Percentiles rank a stretch among this genome's conserved stretches.
These are phyloP conservation scores for Danaus melanippus DNA, from an alignment of 1,140 invertebrate species.

Conservation along the genomic window DNA sequence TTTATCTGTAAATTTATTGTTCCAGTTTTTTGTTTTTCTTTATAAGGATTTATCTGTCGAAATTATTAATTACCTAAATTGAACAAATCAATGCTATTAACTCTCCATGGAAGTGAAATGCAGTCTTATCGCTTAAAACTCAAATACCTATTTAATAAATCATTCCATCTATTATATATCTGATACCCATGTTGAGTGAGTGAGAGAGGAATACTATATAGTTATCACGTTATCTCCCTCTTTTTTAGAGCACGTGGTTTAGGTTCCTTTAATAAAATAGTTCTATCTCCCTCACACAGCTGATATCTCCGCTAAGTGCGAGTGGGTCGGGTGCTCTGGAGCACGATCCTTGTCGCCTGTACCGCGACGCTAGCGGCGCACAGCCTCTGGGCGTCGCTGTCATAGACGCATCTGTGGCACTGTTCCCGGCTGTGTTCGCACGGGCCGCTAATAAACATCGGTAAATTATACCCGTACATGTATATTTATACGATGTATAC, in stretches of 20 bases:
- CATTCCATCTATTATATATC: slow-evolving; percentile 29
- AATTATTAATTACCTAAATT: too few relatives aligned
- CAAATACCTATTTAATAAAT: neutral
- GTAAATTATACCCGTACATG: slow-evolving; percentile 23
- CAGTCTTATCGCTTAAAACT: too few relatives aligned
- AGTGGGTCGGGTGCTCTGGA: slow-evolving; percentile 96
- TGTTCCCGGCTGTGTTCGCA: slow-evolving; percentile 96
- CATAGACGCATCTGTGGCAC: slow-evolving; percentile 92
- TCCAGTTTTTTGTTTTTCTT: too few relatives aligned
- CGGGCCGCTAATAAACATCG: slow-evolving; percentile 94
- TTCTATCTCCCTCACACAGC: slow-evolving; percentile 23
- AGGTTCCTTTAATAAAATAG: too few relatives aligned
- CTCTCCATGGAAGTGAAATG: too few relatives aligned
- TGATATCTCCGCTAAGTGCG: slow-evolving; percentile 73
- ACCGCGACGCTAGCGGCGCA: slow-evolving; percentile 83
- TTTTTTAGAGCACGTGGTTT: too few relatives aligned
- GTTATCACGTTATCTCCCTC: too few relatives aligned
- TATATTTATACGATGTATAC: neutral
- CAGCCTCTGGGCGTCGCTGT: slow-evolving; percentile 96
- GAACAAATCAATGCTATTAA: too few relatives aligned
- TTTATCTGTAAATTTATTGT: too few relatives aligned
- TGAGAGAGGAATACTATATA: slow-evolving; percentile 88
- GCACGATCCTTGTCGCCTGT: slow-evolving; percentile 94
- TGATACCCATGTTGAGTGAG: slow-evolving; percentile 69
- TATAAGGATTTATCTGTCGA: too few relatives aligned